Percentiles rank a stretch among this genome's conserved stretches.
Evolutionary conservation across 2,113 vertebrate species (phyloP).

Genomic region (Anseranas semipalmata): DNA sequence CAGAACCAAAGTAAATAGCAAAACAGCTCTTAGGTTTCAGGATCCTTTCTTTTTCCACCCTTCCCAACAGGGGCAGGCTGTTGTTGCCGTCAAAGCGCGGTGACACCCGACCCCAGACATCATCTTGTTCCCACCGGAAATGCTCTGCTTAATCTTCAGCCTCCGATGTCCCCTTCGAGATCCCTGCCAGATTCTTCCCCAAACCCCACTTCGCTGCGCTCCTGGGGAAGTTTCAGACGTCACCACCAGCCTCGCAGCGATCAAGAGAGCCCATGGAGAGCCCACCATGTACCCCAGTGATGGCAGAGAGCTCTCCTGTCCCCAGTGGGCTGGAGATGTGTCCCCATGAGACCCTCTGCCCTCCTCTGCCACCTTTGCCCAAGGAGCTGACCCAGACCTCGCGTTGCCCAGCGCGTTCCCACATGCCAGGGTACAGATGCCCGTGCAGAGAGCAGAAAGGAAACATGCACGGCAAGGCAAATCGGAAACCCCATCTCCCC

Average conservation of each 20-base stretch:
- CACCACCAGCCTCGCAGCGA: rapidly evolving
- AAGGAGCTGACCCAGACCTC: not conserved
- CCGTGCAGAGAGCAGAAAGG: not conserved
- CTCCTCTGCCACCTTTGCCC: not conserved
- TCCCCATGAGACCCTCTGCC: not conserved
- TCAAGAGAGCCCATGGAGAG: rapidly evolving
- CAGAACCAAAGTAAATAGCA: constrained; percentile 51
- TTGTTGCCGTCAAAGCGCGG: not conserved
- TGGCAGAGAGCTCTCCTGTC: not conserved
- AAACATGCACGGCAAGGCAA: rapidly evolving
- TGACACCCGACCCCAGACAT: constrained; percentile 8
- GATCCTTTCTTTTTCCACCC: constrained; percentile 46
- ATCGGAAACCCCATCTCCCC: not conserved
- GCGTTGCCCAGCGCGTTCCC: rapidly evolving
- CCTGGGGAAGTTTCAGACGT: not conserved
- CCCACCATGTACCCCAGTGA: not conserved
- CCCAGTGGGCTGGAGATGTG: not conserved
- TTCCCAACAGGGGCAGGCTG: not conserved
- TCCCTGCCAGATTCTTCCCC: not conserved
- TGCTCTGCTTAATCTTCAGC: not conserved
- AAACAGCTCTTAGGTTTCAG: constrained; percentile 58
- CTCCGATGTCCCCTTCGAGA: not conserved
- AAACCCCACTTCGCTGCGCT: rapidly evolving
- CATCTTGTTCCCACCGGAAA: not conserved
- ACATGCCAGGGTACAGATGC: rapidly evolving